phyloP scores from a whole-genome alignment of 92 coral and sea anemone genomes.

The Heteractis magnifica region DNA sequence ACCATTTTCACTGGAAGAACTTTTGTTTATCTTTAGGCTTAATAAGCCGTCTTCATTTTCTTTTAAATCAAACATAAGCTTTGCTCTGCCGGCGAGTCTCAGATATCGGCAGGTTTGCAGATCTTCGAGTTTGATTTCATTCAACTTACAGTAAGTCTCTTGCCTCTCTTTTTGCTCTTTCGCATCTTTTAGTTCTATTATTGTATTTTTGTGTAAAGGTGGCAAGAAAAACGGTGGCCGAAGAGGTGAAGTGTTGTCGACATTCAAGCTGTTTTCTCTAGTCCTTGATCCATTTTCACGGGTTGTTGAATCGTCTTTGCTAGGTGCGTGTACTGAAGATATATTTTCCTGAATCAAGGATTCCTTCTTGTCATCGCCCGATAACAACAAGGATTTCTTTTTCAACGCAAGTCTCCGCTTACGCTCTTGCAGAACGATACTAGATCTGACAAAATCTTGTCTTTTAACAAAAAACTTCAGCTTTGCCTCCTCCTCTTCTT shows the following conservation, averaged over 20 bases:
- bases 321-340: neutral
- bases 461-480: constrained; percentile 32
- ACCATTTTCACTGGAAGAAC: neutral
- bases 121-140: constrained; percentile 18
- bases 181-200: constrained; percentile 34
- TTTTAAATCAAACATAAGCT: constrained; percentile 17
- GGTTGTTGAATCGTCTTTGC: neutral
- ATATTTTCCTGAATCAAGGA: neutral
- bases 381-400: neutral
- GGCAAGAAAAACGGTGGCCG: constrained; percentile 44
- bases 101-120: constrained; percentile 47
- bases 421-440: constrained; percentile 40
- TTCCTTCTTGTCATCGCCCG: constrained; percentile 16
- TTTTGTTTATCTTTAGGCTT: constrained; percentile 3
- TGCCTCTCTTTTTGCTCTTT: constrained; percentile 40
- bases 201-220: constrained; percentile 39
- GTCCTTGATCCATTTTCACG: constrained; percentile 6
- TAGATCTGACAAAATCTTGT: constrained; percentile 43
- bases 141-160: neutral
- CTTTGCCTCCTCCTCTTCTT: constrained; percentile 46
- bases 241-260: neutral
- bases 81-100: constrained; percentile 40
- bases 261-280: constrained; percentile 18
- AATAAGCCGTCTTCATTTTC: neutral
- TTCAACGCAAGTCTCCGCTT: constrained; percentile 1